phyloP scores from a whole-genome alignment of 2,113 vertebrate species.

The Smithornis capensis region DNA sequence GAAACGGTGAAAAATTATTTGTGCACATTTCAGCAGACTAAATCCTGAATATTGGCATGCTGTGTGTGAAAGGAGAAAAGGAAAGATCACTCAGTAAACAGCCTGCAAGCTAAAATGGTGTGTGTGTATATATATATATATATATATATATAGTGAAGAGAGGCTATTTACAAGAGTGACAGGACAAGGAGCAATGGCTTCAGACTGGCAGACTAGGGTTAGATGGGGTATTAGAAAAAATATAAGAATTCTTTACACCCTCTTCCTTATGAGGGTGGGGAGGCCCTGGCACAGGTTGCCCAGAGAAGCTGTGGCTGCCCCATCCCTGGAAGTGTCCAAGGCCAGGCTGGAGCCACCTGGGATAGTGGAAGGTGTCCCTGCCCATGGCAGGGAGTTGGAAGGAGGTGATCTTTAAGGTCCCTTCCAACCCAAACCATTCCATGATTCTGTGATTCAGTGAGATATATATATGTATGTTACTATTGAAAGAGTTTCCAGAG shows the following conservation, averaged over 20 bases:
- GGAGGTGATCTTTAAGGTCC: background rate
- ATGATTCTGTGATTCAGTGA: background rate
- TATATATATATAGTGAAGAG: background rate
- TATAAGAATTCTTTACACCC: background rate
- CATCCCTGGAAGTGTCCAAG: background rate
- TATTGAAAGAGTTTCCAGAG: background rate
- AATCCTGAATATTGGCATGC: background rate
- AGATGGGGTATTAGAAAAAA: background rate
- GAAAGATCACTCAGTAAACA: background rate
- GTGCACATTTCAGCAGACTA: background rate
- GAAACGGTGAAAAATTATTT: background rate
- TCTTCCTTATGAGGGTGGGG: background rate
- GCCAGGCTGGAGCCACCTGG: background rate
- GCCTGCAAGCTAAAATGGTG: background rate
- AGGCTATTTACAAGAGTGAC: background rate
- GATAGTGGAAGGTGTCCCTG: background rate
- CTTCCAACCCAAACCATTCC: background rate
- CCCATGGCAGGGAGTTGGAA: background rate
- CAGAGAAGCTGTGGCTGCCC: background rate
- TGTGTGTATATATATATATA: no score
- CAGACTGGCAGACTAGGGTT: background rate
- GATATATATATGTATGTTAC: background rate
- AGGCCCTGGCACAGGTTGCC: background rate
- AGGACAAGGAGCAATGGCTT: background rate
- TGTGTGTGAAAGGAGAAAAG: background rate